Percentiles rank a stretch among this genome's conserved stretches.
Evolutionary conservation across 2,888 invertebrate species (phyloP).

Genomic region (Caenorhabditis parvicauda): DNA sequence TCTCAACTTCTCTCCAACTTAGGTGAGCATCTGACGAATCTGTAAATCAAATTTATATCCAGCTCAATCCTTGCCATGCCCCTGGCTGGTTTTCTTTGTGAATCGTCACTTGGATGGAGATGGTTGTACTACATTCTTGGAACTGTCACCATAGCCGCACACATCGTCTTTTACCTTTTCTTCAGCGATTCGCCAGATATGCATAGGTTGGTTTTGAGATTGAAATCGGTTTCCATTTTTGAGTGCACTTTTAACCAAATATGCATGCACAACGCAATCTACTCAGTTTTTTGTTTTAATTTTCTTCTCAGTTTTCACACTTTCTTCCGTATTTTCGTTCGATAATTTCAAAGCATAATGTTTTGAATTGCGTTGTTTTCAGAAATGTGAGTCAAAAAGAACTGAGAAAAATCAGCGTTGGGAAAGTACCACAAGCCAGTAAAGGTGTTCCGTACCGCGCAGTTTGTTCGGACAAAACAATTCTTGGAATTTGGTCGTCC

Average conservation of each 20-base stretch:
- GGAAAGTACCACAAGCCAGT: constrained; percentile 18
- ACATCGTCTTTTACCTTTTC: constrained; percentile 22
- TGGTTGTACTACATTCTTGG: constrained; percentile 29
- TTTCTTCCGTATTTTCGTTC: too few species aligned
- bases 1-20: too few species aligned
- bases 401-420: constrained; percentile 19
- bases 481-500: constrained; percentile 14
- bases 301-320: too few species aligned
- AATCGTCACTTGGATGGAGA: constrained; percentile 22
- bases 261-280: too few species aligned
- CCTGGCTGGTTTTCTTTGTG: constrained; percentile 23
- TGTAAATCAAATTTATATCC: too few species aligned
- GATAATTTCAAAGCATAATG: not conserved
- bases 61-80: constrained; percentile 21
- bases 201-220: constrained; percentile 20
- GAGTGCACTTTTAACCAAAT: too few species aligned
- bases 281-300: too few species aligned
- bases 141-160: constrained; percentile 16
- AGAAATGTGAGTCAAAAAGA: constrained; percentile 26
- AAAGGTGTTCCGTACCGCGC: constrained; percentile 24
- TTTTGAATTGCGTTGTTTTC: not conserved
- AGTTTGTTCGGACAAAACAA: constrained; percentile 13
- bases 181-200: constrained; percentile 31
- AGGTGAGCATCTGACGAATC: too few species aligned
- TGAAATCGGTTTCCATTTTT: not conserved